A percentile compares a stretch with the other conserved stretches of the same genome.
These are phyloP conservation scores for Pyrrhura leucotis DNA, from an alignment of 2,797 vertebrate genomes.

Conservation along the genomic window DNA sequence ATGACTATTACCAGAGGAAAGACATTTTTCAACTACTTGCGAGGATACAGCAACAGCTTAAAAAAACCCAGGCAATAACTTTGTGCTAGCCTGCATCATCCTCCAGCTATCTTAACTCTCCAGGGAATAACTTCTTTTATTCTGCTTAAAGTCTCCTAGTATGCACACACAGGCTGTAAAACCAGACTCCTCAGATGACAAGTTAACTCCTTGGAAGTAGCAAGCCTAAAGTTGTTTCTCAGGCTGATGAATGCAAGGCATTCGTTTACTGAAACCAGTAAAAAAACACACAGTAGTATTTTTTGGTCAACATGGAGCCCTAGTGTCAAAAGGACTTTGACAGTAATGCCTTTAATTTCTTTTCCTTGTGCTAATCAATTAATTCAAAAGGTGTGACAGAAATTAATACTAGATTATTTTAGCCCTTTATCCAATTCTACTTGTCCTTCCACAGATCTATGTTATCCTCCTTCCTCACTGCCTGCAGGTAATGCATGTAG, in stretches of 20 bases:
- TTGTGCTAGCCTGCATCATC: neutral
- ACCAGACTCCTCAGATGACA: neutral
- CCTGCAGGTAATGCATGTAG: neutral
- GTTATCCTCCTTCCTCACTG: neutral
- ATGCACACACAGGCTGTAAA: neutral
- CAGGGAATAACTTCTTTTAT: neutral
- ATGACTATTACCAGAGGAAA: slow-evolving; percentile 14
- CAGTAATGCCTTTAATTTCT: neutral
- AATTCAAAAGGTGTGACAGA: neutral
- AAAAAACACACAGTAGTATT: neutral
- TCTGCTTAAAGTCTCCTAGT: neutral
- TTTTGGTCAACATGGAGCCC: neutral
- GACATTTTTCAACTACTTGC: slow-evolving; percentile 27
- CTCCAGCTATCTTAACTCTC: neutral
- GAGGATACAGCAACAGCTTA: slow-evolving; percentile 4
- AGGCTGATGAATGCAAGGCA: neutral
- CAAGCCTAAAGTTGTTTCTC: neutral
- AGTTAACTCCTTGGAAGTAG: neutral
- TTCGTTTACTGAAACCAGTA: neutral
- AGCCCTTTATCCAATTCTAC: neutral
- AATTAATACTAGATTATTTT: neutral
- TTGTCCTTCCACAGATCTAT: neutral
- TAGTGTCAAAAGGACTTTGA: neutral
- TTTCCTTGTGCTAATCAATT: neutral
- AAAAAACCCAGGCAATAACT: neutral